Conservation (phyloP, 2,888 invertebrate genomes). For the Acanthosepion lycidas region DNA sequence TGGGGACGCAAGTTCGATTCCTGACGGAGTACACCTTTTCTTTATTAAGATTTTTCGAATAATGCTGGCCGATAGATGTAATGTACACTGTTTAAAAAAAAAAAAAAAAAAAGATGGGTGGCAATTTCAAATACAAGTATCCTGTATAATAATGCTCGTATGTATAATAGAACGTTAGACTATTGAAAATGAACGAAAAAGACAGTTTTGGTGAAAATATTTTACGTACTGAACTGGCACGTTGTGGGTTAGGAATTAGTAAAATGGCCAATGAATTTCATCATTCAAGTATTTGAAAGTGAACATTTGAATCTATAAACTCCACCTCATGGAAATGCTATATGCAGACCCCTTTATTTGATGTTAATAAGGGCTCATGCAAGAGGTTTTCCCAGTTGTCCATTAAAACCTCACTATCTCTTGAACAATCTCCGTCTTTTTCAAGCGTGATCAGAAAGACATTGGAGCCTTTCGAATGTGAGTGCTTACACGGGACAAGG, state of each 20-base stretch:
- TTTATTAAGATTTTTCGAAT: too few relatives aligned
- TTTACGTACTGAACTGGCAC: not conserved
- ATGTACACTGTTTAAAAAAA: too few relatives aligned
- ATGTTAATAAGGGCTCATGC: not conserved
- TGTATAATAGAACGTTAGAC: too few relatives aligned
- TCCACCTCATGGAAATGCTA: not conserved
- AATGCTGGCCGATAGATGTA: too few relatives aligned
- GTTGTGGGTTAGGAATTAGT: too few relatives aligned
- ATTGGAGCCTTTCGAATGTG: not conserved
- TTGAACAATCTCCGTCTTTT: not conserved
- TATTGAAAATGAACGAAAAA: too few relatives aligned
- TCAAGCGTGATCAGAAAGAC: not conserved
- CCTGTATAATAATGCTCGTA: too few relatives aligned
- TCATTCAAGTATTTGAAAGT: not conserved
- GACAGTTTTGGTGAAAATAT: not conserved
- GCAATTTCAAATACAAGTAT: too few relatives aligned
- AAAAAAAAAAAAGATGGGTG: too few relatives aligned
- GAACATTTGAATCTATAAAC: not conserved
- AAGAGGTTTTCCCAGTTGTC: not conserved
- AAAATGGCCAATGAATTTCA: not conserved
- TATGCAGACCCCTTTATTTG: not conserved
- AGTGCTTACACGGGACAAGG: not conserved
- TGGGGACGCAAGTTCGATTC: too few relatives aligned
- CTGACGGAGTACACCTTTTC: too few relatives aligned
- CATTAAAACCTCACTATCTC: conserved; percentile 8